Conservation (phyloP, 1,140 invertebrate species). For the Piezodorus guildinii region DNA sequence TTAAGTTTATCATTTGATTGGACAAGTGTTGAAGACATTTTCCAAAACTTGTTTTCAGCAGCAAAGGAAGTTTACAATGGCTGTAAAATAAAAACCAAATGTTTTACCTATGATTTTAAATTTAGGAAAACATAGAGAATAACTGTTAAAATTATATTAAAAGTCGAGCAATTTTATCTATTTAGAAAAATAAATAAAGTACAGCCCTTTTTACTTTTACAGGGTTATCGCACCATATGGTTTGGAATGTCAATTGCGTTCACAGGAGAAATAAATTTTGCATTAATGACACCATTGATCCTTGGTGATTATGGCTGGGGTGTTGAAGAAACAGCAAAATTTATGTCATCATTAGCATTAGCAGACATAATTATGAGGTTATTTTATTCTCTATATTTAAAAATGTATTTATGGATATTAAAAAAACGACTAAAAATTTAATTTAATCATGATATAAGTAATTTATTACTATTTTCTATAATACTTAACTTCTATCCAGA, state of each 20-base stretch:
- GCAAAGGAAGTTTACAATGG: too few species aligned
- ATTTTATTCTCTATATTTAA: not conserved
- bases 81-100: too few species aligned
- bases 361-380: conserved; percentile 27
- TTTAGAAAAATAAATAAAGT: too few species aligned
- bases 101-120: too few species aligned
- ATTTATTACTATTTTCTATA: not conserved
- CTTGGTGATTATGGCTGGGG: conserved; percentile 46
- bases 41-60: too few species aligned
- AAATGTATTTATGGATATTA: not conserved
- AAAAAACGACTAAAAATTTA: not conserved
- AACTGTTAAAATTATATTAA: too few species aligned
- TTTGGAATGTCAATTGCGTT: conserved; percentile 45
- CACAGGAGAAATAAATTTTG: conserved; percentile 56
- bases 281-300: conserved; percentile 50
- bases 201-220: too few species aligned
- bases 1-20: too few species aligned
- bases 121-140: too few species aligned
- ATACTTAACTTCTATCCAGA: not conserved
- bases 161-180: too few species aligned
- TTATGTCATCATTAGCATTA: conserved; percentile 27
- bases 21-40: too few species aligned
- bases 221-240: conserved; percentile 21
- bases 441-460: not conserved
- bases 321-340: conserved; percentile 33